These are phyloP conservation scores for Lontra canadensis DNA, from an alignment of 2,113 vertebrate genomes.

Conservation along the genomic window DNA sequence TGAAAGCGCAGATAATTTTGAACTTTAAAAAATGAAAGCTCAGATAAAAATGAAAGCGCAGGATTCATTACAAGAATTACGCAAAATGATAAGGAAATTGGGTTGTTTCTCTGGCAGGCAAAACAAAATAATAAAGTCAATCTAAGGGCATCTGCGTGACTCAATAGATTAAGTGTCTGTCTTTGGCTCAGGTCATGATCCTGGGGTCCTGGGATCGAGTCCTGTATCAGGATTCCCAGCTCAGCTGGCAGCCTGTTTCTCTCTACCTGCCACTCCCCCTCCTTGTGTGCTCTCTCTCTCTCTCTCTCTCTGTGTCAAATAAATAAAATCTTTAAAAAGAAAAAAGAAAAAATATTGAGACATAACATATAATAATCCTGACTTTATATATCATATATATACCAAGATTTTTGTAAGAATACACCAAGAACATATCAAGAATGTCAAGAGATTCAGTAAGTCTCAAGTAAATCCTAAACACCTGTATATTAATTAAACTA, in stretches of 20 bases:
- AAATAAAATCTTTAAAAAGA: no score
- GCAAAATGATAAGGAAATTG: not conserved
- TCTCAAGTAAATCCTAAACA: not conserved
- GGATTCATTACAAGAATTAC: not conserved
- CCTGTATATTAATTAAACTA: slow-evolving; percentile 3
- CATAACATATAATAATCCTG: not conserved
- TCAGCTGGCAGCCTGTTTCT: no score
- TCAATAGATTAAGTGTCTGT: no score
- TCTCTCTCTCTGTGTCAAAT: no score
- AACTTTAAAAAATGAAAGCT: not conserved
- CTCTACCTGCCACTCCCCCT: no score
- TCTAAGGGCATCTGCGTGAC: not conserved
- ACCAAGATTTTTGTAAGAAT: not conserved
- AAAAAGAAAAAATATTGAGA: not conserved
- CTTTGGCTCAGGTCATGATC: no score
- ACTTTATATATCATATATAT: not conserved
- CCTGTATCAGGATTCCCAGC: no score
- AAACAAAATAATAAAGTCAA: not conserved
- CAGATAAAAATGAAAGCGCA: no score
- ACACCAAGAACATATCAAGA: not conserved
- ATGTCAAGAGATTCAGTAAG: not conserved
- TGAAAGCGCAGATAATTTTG: not conserved
- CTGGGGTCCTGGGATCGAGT: no score
- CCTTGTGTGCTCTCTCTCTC: no score
- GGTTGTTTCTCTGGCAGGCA: not conserved